These are phyloP conservation scores for Acanthosepion pharaonis DNA, from an alignment of 2,888 invertebrate genomes.

Conservation along the genomic window DNA sequence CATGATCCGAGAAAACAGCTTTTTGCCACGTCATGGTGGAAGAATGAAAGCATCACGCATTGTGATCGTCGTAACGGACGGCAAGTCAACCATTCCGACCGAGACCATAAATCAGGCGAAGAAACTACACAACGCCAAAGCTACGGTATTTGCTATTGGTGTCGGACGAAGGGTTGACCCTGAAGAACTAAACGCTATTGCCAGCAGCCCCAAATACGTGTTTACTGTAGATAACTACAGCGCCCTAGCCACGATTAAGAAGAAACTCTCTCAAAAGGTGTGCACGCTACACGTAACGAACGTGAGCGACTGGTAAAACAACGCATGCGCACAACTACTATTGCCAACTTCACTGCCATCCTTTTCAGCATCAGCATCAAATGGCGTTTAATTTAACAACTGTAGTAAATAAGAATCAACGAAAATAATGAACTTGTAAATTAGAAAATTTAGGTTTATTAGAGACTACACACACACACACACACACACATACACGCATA, in stretches of 20 bases:
- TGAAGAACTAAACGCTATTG: constrained; percentile 43
- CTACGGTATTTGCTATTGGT: constrained; percentile 46
- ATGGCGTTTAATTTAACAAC: not conserved
- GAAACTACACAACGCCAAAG: constrained; percentile 40
- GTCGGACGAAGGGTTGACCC: constrained; percentile 44
- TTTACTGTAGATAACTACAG: constrained; percentile 47
- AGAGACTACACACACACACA: not conserved
- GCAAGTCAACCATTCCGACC: constrained; percentile 39
- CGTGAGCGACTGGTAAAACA: not conserved
- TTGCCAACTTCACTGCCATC: not conserved
- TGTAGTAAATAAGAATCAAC: not conserved
- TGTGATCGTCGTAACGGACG: constrained; percentile 47
- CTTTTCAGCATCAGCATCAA: not conserved
- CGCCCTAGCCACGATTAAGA: constrained; percentile 44
- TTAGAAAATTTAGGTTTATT: not conserved
- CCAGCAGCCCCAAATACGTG: constrained; percentile 14
- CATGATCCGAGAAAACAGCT: constrained; percentile 6
- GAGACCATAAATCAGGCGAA: not conserved
- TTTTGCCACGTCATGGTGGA: constrained; percentile 15
- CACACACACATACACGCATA: no score
- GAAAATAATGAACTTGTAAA: not conserved
- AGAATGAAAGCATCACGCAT: constrained; percentile 3
- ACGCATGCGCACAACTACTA: not conserved
- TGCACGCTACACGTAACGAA: constrained; percentile 2
- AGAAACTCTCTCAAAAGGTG: not conserved